Base-by-base conservation (phyloP, 2,797 vertebrate genomes). In the Intellagama lesueurii region DNA sequence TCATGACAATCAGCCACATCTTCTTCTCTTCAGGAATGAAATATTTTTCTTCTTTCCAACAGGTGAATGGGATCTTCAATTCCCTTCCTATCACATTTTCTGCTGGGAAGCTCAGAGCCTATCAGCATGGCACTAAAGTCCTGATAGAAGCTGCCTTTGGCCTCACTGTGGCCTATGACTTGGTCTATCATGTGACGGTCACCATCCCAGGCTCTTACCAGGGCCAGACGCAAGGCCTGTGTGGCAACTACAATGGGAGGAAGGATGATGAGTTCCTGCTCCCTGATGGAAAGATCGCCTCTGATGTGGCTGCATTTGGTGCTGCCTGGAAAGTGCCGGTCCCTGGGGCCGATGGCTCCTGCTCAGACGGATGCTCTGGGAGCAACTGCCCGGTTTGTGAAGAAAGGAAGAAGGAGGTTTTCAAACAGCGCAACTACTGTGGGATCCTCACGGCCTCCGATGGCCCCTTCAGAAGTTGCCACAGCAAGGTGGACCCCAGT, bases 201-300 rank as follows among this genome's bases (percentile, higher is more conserved):
- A 97, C 93, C 0, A 93, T 96, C 14, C 92, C 94, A 68, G 96
- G 96, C 87, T 96, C 94, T 84, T 97, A 96, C 91, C 94, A 92
- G 35, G 90, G 93, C 17, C 95, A 94, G 40, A 86, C 96, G 0
- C 93, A 11, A 0, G 97, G 97, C 17, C 89, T 97, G 86, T 97
- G 97, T 40, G 97, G 97, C 47, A 95, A 91, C 93, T 96, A 95
- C 90, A 96, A 93, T 16, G 89, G 47, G 0, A 44, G 89, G 24
- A 32, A 40, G 0, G 22, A 28, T 0, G 95, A 96, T 75, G 95
- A 96, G 52, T 92, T 92, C 24, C 35, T 87, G 11, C 86, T 87
- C 0, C 92, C 93, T 0, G 26, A 35, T 3, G 94, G 94, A 2
- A 56, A 16, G 12, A 0, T 2, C 0, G 32, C 44, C 0, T 9